Conservation (phyloP, 2,888 invertebrate genomes). For the Cetonia aurata region DNA sequence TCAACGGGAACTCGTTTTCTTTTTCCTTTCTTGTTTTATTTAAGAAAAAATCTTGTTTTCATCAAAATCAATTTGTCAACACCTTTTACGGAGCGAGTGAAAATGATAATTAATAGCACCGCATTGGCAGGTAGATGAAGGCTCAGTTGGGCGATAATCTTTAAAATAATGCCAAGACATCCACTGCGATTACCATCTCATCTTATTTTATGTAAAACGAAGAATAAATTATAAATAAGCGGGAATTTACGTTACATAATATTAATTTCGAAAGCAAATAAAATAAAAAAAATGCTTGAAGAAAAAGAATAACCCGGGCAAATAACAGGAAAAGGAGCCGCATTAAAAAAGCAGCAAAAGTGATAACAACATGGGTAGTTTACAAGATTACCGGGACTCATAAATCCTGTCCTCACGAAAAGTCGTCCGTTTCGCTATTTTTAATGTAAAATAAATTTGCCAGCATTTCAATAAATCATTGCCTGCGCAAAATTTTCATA, state of each 20-base stretch:
- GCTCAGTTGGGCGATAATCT: constrained; percentile 6
- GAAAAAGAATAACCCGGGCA: constrained; percentile 3
- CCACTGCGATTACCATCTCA: constrained; percentile 15
- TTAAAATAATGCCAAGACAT: constrained; percentile 25
- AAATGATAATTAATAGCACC: constrained; percentile 7
- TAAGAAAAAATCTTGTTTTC: not conserved
- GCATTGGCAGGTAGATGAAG: constrained; percentile 6
- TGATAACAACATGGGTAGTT: constrained; percentile 31
- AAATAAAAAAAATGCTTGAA: not conserved
- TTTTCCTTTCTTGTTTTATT: too few species aligned
- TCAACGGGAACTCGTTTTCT: too few species aligned
- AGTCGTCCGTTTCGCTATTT: constrained; percentile 41
- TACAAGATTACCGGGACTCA: constrained; percentile 29
- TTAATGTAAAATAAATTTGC: constrained; percentile 48
- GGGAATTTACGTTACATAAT: constrained; percentile 37
- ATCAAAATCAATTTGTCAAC: constrained; percentile 26
- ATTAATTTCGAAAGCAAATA: constrained; percentile 12
- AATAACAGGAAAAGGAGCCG: not conserved
- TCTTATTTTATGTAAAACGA: not conserved
- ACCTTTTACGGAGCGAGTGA: constrained; percentile 26
- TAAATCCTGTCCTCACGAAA: constrained; percentile 30
- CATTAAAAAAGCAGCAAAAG: constrained; percentile 19
- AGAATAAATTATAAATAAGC: constrained; percentile 26
- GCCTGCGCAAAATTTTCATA: constrained; percentile 44
- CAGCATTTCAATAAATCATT: constrained; percentile 46